Base-by-base conservation (phyloP, 2,797 vertebrate genomes). In the Epinephelus coioides region DNA sequence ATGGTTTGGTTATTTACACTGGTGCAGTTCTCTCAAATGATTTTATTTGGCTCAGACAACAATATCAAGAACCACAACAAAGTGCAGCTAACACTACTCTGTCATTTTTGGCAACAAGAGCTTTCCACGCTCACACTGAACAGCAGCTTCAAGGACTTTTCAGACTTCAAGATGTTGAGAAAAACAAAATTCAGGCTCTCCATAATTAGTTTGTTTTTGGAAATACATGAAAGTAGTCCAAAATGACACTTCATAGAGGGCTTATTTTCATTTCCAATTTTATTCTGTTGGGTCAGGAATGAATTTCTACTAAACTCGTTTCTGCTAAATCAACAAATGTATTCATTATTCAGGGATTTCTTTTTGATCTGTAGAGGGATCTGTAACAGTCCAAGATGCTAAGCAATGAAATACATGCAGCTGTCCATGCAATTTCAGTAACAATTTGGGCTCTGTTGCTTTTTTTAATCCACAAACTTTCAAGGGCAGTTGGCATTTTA, bases 241-340 rank as follows among this genome's bases (percentile, higher is more conserved):
- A 74, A 83, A 65, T 72, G 67, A 69, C 66, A 76, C 40, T 72
- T 80, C 17, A 46, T 46, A 1, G 1, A 38, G 1, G n/a, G 34
- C 4, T 46, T 0, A 2, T 62, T 81, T 69, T 65, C 18, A 47
- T 70, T 77, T 51, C 13, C 13, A 23, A 65, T 78, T 73, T 64
- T 55, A 46, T 69, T 23, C 23, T 23, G 30, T 23, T 17, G 9
- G 69, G 69, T 74, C 43, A 59, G 53, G 21, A 86, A 86, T 78
- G 79, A 66, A 43, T 43, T 34, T 34, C 34, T 34, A 8, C 34
- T 34, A 12, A 12, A 12, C 9, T 10, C 40, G 2, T 43, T 71
- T 84, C 34, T 67, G 61, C 53, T 44, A 60, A 82, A 63, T 65
- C 30, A 69, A 83, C 57, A 65, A 13, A 76, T 80, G 81, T 44